Percentiles rank a stretch among this genome's conserved stretches.
Evolutionary conservation across 92 coral and sea anemone genomes (phyloP).

Genomic region (Porites lobata): DNA sequence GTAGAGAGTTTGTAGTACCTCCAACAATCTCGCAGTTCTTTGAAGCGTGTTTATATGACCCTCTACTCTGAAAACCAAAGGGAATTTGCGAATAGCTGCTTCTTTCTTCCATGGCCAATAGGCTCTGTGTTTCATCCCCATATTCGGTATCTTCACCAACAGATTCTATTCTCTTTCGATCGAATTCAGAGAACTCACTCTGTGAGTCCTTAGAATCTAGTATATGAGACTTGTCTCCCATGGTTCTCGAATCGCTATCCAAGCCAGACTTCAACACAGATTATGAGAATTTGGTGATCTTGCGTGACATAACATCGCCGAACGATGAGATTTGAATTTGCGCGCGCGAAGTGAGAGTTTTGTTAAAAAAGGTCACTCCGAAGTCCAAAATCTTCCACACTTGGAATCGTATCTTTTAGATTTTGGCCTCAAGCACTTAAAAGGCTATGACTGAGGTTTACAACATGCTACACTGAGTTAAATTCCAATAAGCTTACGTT

Average conservation of each 20-base stretch:
- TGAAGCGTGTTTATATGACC: conserved; percentile 90
- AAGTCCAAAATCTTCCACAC: no score
- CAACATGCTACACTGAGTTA: not conserved
- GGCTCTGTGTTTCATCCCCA: conserved; percentile 8
- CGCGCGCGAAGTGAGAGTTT: not conserved
- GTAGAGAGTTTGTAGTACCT: conserved; percentile 47
- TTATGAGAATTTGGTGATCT: not conserved
- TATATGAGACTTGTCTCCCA: not conserved
- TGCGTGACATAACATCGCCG: not conserved
- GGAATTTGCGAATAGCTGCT: conserved; percentile 87
- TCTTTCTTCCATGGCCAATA: conserved; percentile 8
- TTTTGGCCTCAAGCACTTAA: no score
- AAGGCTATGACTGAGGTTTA: no score
- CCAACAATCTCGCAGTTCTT: conserved; percentile 97
- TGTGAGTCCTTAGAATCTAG: not conserved
- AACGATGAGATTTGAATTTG: not conserved
- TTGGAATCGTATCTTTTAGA: no score
- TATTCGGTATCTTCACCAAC: not conserved
- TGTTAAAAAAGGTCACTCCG: no score
- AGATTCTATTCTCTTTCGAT: conserved; percentile 4
- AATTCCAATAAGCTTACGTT: not conserved
- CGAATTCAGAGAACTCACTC: not conserved
- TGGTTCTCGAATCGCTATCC: not conserved
- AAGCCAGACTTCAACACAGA: not conserved
- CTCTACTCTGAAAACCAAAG: conserved; percentile 92